phyloP scores from a whole-genome alignment of 2,888 invertebrate genomes.

The Aleiodes testaceus region DNA sequence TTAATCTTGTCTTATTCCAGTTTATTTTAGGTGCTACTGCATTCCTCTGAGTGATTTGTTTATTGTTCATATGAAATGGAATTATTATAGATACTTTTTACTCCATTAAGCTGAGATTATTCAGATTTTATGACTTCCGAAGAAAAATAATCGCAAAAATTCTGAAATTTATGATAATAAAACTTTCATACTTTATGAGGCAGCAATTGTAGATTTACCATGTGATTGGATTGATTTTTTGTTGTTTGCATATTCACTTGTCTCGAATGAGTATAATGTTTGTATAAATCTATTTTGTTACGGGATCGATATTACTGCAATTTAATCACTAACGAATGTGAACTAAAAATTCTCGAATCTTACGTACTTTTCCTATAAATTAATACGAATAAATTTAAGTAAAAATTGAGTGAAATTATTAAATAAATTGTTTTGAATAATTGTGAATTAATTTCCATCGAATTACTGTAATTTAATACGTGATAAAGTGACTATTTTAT shows the following conservation, averaged over 20 bases:
- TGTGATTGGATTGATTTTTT: too few species aligned
- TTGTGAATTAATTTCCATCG: not conserved
- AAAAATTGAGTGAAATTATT: conserved; percentile 5
- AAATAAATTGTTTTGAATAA: not conserved
- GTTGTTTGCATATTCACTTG: not conserved
- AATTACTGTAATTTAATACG: conserved; percentile 9
- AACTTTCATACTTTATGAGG: too few species aligned
- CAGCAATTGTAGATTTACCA: too few species aligned
- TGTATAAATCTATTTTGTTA: not conserved
- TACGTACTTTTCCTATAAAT: not conserved
- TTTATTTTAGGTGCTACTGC: conserved; percentile 1
- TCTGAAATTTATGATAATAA: too few species aligned
- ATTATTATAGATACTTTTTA: not conserved
- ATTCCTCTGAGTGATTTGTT: not conserved
- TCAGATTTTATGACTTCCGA: not conserved
- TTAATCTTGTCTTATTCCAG: conserved; percentile 5
- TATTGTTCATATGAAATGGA: not conserved
- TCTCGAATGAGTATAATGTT: not conserved
- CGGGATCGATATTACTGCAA: not conserved
- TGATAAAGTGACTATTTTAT: conserved; percentile 32
- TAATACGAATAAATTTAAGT: not conserved
- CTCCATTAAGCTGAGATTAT: not conserved
- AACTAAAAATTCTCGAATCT: not conserved
- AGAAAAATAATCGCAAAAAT: too few species aligned
- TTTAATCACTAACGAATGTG: not conserved